A percentile compares a stretch with the other conserved stretches of the same genome.
phyloP scores from a whole-genome alignment of 1,140 invertebrate genomes.

The Holcopasites calliopsidis region DNA sequence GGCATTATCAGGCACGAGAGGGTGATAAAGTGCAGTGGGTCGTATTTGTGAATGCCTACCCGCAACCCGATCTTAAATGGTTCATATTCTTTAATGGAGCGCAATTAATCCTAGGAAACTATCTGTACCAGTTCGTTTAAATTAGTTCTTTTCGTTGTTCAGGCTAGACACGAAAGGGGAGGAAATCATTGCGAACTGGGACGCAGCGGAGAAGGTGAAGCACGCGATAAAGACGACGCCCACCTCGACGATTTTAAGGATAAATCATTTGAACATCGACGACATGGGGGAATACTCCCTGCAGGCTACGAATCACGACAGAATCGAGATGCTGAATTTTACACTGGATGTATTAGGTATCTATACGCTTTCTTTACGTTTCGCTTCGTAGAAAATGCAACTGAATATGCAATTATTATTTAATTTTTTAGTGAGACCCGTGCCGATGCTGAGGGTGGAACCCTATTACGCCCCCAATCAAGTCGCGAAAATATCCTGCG shows the following conservation, averaged over 20 bases:
- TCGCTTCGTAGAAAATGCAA: neutral
- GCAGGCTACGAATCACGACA: slow-evolving; percentile 55
- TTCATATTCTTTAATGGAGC: slow-evolving; percentile 46
- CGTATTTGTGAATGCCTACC: slow-evolving; percentile 76
- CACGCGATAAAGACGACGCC: slow-evolving; percentile 27
- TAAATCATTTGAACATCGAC: slow-evolving; percentile 51
- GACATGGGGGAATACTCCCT: slow-evolving; percentile 66
- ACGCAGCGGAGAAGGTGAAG: slow-evolving; percentile 15
- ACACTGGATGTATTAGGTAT: slow-evolving; percentile 64
- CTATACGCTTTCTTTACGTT: neutral
- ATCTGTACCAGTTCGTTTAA: no score
- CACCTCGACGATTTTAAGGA: slow-evolving; percentile 46
- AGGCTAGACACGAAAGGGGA: slow-evolving; percentile 65
- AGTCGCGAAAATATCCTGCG: slow-evolving; percentile 74
- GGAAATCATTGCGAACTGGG: slow-evolving; percentile 48
- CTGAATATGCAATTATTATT: neutral
- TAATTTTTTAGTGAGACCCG: slow-evolving; percentile 73
- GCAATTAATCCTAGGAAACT: no score
- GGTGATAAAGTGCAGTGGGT: slow-evolving; percentile 68
- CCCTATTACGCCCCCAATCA: slow-evolving; percentile 75
- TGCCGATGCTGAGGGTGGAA: slow-evolving; percentile 71
- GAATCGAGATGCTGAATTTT: slow-evolving; percentile 58
- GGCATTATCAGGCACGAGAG: slow-evolving; percentile 57
- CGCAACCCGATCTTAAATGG: slow-evolving; percentile 74
- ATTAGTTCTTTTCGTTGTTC: neutral